Evolutionary conservation across 2,888 invertebrate species (phyloP).

Genomic region (Deilephila porcellus): DNA sequence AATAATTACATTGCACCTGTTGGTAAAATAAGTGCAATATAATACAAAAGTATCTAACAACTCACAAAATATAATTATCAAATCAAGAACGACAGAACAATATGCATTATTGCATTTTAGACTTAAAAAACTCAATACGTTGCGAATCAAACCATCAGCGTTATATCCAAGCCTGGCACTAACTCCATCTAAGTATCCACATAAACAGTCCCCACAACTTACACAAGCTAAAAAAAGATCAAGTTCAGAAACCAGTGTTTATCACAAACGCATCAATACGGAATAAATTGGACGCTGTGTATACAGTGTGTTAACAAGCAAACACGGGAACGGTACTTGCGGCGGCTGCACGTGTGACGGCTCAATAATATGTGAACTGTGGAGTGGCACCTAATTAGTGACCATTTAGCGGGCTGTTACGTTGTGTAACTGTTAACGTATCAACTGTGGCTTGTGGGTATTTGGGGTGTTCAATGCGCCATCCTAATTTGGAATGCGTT

Average conservation of each 20-base stretch:
- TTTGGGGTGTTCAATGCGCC: slow-evolving; percentile 34
- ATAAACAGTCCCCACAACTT: not conserved
- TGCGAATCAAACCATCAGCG: no score
- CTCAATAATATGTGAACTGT: slow-evolving; percentile 49
- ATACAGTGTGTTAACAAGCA: slow-evolving; percentile 41
- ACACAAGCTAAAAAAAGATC: not conserved
- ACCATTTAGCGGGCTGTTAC: slow-evolving; percentile 49
- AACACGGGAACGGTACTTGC: slow-evolving; percentile 42
- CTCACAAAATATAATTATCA: no score
- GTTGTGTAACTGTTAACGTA: slow-evolving; percentile 42
- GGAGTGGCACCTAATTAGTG: slow-evolving; percentile 50
- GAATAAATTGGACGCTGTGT: slow-evolving; percentile 35
- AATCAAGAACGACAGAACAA: no score
- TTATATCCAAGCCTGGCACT: not conserved
- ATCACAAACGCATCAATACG: slow-evolving; percentile 13
- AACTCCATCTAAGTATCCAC: not conserved
- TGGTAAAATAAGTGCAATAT: no score
- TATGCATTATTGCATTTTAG: no score
- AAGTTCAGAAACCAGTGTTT: slow-evolving; percentile 1
- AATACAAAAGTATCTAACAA: no score
- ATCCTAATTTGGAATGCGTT: slow-evolving; percentile 22
- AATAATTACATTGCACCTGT: no score
- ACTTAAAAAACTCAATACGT: no score
- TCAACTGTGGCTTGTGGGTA: slow-evolving; percentile 26
- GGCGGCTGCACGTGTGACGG: slow-evolving; percentile 39